These are phyloP conservation scores for Callimorpha dominula DNA, from an alignment of 2,888 invertebrate species.

Conservation along the genomic window DNA sequence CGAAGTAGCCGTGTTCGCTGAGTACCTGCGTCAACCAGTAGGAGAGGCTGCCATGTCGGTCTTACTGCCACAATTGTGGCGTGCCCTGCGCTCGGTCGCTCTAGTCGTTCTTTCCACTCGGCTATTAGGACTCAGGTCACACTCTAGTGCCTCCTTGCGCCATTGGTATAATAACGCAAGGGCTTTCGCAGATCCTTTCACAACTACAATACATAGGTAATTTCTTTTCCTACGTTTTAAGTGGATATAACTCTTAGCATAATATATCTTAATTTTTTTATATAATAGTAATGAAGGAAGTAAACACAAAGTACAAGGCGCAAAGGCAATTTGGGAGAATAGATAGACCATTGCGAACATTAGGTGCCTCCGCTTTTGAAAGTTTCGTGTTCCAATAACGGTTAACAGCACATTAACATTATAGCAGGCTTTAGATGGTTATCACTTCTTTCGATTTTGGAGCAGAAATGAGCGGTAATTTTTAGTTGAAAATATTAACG, in stretches of 20 bases:
- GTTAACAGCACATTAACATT: conserved; percentile 36
- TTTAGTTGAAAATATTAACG: conserved; percentile 16
- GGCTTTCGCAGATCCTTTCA: no score
- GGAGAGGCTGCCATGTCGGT: no score
- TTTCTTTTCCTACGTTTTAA: conserved; percentile 11
- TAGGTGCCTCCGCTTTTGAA: conserved; percentile 25
- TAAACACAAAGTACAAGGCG: conserved; percentile 26
- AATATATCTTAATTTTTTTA: conserved; percentile 19
- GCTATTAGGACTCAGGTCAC: no score
- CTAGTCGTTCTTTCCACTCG: no score
- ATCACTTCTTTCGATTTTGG: conserved; percentile 11
- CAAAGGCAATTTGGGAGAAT: conserved; percentile 37
- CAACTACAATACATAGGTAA: not conserved
- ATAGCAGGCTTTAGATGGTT: conserved; percentile 29
- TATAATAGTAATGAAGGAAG: conserved; percentile 38
- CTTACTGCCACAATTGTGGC: no score
- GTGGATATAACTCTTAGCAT: conserved; percentile 17
- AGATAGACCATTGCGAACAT: conserved; percentile 33
- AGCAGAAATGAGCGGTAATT: conserved; percentile 5
- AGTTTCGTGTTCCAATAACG: conserved; percentile 35
- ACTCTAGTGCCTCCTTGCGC: no score
- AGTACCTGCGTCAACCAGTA: no score
- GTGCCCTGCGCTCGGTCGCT: no score
- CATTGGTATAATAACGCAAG: no score
- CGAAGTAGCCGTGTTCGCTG: no score